Evolutionary conservation across 2,797 vertebrate species (phyloP).

Genomic region (Halcyon smyrnensis): DNA sequence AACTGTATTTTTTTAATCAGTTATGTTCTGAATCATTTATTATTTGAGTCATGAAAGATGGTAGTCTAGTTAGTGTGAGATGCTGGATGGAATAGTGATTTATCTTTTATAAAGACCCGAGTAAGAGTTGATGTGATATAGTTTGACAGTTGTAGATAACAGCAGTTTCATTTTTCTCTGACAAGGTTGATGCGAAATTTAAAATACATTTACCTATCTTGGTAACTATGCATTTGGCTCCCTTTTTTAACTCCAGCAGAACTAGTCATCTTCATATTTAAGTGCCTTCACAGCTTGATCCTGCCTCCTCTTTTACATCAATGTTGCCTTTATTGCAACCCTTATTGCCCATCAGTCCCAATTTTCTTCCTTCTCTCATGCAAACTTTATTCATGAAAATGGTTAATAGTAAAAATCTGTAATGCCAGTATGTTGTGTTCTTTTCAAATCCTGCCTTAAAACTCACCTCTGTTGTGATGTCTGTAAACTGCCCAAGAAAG

Average conservation of each 20-base stretch:
- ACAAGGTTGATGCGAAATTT: not conserved
- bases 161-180: not conserved
- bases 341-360: not conserved
- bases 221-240: not conserved
- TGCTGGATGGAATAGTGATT: not conserved
- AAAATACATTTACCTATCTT: not conserved
- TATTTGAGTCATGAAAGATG: not conserved
- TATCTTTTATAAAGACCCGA: not conserved
- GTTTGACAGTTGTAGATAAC: not conserved
- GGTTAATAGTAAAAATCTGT: not conserved
- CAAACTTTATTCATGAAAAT: not conserved
- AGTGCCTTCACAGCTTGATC: not conserved
- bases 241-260: not conserved
- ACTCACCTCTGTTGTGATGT: not conserved
- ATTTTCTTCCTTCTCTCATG: not conserved
- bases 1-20: not conserved
- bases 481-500: not conserved
- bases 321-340: not conserved
- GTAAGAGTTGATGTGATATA: not conserved
- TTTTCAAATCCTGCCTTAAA: conserved; percentile 8
- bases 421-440: not conserved
- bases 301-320: not conserved
- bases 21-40: not conserved
- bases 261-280: not conserved
- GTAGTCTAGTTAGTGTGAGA: not conserved